Percentiles rank a stretch among this genome's conserved stretches.
phyloP scores from a whole-genome alignment of 1,140 invertebrate genomes.

The Drosophila orena region DNA sequence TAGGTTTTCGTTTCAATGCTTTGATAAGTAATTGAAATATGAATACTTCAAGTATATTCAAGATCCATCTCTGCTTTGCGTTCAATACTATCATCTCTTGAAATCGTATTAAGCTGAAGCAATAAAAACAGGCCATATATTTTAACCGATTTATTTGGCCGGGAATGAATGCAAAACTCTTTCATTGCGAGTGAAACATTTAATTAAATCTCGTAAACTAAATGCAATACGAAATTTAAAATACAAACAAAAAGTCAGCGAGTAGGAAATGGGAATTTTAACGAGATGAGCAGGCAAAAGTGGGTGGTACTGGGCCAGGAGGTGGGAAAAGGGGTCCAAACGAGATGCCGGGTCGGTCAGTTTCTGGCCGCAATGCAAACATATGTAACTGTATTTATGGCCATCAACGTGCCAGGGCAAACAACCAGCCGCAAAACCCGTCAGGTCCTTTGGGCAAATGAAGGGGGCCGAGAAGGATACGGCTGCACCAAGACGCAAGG shows the following conservation, averaged over 20 bases:
- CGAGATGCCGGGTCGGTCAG: background rate
- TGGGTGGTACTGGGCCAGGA: background rate
- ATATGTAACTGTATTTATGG: slow-evolving; percentile 75
- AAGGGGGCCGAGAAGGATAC: slow-evolving; percentile 1
- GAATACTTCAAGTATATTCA: no score
- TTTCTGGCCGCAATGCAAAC: slow-evolving; percentile 51
- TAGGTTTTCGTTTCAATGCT: no score
- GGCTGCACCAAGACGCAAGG: background rate
- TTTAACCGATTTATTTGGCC: slow-evolving; percentile 22
- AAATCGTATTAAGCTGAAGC: no score
- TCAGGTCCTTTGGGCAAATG: slow-evolving; percentile 28
- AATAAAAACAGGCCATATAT: background rate
- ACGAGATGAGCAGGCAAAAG: slow-evolving; percentile 38
- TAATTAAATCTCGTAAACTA: slow-evolving; percentile 54
- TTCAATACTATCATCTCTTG: no score
- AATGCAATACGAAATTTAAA: slow-evolving; percentile 42
- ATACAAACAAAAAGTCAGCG: slow-evolving; percentile 41
- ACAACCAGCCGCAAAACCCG: slow-evolving; percentile 56
- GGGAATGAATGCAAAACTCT: slow-evolving; percentile 6
- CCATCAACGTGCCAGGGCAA: slow-evolving; percentile 67
- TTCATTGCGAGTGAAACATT: slow-evolving; percentile 10
- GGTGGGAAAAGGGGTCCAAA: no score
- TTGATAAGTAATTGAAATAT: no score
- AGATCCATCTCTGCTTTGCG: no score
- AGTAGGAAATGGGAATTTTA: slow-evolving; percentile 70